Evolutionary conservation across 2,113 vertebrate genomes (phyloP).

Genomic region (Garra rufa): DNA sequence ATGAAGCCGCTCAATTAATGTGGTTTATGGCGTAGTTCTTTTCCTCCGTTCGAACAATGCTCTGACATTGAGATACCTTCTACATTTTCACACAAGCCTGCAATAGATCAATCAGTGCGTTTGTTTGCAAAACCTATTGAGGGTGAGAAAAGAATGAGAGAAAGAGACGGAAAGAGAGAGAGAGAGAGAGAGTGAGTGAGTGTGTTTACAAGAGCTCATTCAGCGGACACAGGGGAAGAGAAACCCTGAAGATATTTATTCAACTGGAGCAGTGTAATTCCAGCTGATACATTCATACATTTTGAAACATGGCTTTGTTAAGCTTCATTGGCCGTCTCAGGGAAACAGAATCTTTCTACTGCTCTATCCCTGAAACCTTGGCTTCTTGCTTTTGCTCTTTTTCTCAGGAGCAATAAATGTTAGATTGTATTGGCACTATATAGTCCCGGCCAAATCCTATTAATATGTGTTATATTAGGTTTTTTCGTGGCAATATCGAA

Average conservation of each 20-base stretch:
- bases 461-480: slow-evolving; percentile 49
- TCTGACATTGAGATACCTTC: slow-evolving; percentile 3
- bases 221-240: slow-evolving; percentile 23
- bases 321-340: slow-evolving; percentile 31
- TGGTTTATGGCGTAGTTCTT: slow-evolving; percentile 8
- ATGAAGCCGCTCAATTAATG: slow-evolving; percentile 25
- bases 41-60: background rate
- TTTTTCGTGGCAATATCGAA: slow-evolving; percentile 8
- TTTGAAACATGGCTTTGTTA: slow-evolving; percentile 48
- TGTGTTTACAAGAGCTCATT: slow-evolving; percentile 44
- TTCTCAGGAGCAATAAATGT: slow-evolving; percentile 42
- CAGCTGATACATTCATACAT: slow-evolving; percentile 44
- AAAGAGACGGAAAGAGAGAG: background rate
- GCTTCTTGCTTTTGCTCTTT: slow-evolving; percentile 26
- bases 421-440: slow-evolving; percentile 43
- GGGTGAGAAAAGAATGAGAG: background rate
- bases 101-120: slow-evolving; percentile 26
- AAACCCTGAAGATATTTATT: slow-evolving; percentile 48
- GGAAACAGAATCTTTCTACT: slow-evolving; percentile 28
- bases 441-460: slow-evolving; percentile 31
- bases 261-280: slow-evolving; percentile 40
- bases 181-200: slow-evolving; percentile 25
- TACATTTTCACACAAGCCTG: slow-evolving; percentile 5
- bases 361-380: slow-evolving; percentile 17
- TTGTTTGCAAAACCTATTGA: slow-evolving; percentile 29